Percentiles rank a stretch among this genome's conserved stretches.
These are phyloP conservation scores for Calypte anna DNA, from an alignment of 2,113 vertebrate species.

Conservation along the genomic window DNA sequence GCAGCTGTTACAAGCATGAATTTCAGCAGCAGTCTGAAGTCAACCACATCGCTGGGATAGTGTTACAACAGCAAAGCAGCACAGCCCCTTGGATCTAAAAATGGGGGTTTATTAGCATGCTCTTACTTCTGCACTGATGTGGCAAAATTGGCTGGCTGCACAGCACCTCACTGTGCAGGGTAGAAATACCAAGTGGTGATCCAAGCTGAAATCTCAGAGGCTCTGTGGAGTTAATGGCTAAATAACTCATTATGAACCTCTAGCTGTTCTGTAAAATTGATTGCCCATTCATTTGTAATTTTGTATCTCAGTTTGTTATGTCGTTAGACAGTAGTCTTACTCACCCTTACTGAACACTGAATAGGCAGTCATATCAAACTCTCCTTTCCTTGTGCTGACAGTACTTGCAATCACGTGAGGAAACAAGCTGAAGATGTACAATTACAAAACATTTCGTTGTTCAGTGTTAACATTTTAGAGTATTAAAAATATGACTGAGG, in stretches of 20 bases:
- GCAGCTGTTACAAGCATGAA: fast-evolving
- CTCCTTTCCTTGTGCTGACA: background rate
- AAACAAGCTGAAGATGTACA: background rate
- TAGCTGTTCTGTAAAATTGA: background rate
- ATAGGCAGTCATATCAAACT: background rate
- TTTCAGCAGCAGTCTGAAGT: background rate
- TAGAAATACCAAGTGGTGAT: background rate
- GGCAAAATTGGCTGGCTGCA: background rate
- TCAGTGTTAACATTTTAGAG: background rate
- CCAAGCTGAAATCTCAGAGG: background rate
- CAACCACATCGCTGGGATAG: background rate
- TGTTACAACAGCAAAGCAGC: background rate
- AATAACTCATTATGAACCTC: background rate
- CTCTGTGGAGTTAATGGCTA: background rate
- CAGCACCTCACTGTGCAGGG: background rate
- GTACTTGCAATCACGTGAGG: background rate
- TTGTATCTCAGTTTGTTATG: background rate
- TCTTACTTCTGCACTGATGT: background rate
- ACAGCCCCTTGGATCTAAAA: fast-evolving
- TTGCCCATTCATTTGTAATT: background rate
- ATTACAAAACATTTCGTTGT: background rate
- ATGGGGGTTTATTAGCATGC: background rate
- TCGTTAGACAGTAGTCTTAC: background rate
- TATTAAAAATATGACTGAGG: background rate
- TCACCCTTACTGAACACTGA: background rate